phyloP scores from a whole-genome alignment of 2,888 invertebrate genomes.

The Eumacrocentrus americanus region DNA sequence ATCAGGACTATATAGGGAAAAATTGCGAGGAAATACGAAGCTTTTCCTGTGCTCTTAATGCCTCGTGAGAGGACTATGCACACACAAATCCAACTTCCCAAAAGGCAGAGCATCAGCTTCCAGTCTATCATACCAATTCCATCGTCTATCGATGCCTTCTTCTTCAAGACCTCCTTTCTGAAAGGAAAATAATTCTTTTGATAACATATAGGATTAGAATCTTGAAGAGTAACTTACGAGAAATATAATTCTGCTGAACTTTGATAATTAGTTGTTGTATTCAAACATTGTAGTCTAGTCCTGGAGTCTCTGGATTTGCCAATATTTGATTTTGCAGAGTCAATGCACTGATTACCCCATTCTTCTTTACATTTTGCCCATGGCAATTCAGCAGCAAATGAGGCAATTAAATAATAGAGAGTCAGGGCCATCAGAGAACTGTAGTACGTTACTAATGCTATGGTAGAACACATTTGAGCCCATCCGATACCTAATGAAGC shows the following conservation, averaged over 20 bases:
- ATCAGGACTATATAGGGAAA: constrained; percentile 71
- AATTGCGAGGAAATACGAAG: constrained; percentile 74
- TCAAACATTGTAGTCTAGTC: background rate
- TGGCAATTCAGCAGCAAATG: constrained; percentile 60
- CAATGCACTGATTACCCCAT: constrained; percentile 52
- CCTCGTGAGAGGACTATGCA: constrained; percentile 65
- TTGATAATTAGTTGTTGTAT: constrained; percentile 34
- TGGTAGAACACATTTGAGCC: constrained; percentile 61
- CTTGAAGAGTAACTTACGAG: constrained; percentile 32
- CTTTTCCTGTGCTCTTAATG: constrained; percentile 68
- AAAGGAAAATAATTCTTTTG: too few species aligned
- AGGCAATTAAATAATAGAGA: constrained; percentile 60
- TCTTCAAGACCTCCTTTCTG: constrained; percentile 65
- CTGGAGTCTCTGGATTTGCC: too few species aligned
- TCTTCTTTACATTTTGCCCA: constrained; percentile 60
- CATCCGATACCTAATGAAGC: constrained; percentile 64
- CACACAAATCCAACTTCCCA: constrained; percentile 64
- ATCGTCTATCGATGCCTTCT: constrained; percentile 62
- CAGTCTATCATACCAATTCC: constrained; percentile 67
- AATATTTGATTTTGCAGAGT: constrained; percentile 37
- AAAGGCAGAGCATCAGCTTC: constrained; percentile 64
- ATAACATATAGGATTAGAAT: background rate
- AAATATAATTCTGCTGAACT: constrained; percentile 52
- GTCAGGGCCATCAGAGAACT: constrained; percentile 62
- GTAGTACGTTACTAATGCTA: constrained; percentile 62